Conservation (phyloP, 2,113 vertebrate genomes). For the Pristiophorus japonicus region DNA sequence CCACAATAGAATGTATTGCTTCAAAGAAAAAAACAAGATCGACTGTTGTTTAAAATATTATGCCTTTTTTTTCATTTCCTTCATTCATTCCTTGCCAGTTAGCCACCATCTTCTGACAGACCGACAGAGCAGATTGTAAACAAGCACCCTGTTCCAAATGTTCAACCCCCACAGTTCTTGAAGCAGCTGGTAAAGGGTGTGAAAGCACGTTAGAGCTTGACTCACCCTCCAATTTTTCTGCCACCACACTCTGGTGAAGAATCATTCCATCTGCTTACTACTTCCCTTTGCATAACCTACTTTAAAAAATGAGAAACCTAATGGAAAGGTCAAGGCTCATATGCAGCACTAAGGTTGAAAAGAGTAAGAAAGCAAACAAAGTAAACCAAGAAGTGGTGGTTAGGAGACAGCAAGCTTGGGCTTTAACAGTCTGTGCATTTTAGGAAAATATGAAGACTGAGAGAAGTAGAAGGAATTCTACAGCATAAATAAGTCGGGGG, state of each 20-base stretch:
- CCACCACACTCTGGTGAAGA: background rate
- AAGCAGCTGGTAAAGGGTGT: constrained; percentile 6
- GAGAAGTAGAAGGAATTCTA: background rate
- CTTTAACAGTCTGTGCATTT: background rate
- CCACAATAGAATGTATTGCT: background rate
- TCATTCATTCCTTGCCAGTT: background rate
- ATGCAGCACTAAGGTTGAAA: background rate
- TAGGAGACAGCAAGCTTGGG: background rate
- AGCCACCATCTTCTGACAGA: background rate
- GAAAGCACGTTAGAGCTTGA: background rate
- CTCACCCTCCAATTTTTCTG: background rate
- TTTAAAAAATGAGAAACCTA: background rate
- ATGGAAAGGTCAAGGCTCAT: background rate
- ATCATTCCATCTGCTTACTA: background rate
- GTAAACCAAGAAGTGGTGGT: background rate
- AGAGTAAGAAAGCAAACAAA: too few species aligned
- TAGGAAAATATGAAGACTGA: background rate
- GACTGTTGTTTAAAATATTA: background rate
- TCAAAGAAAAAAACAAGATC: background rate
- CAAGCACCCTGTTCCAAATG: background rate
- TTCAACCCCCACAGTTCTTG: background rate
- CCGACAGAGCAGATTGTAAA: constrained; percentile 3
- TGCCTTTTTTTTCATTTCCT: background rate
- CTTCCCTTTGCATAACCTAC: background rate
- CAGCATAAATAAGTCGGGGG: background rate